phyloP scores from a whole-genome alignment of 2,113 vertebrate genomes.

The Pollimyrus isidori region DNA sequence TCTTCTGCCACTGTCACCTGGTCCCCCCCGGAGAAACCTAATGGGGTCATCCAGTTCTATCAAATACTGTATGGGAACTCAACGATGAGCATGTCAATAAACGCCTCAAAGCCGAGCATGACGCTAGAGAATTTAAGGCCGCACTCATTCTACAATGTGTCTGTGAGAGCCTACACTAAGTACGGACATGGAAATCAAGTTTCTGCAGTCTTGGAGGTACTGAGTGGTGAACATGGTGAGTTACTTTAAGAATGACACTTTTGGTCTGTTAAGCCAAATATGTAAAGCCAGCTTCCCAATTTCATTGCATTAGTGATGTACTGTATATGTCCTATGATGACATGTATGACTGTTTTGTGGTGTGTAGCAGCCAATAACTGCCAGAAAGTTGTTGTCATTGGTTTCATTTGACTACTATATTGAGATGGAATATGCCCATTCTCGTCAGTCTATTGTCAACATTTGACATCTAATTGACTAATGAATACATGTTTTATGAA shows the following conservation, averaged over 20 bases:
- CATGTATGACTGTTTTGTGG: neutral
- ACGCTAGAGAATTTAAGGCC: constrained; percentile 68
- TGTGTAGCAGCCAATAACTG: neutral
- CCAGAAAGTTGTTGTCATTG: neutral
- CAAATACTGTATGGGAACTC: constrained; percentile 70
- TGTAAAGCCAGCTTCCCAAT: neutral
- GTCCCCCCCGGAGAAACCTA: constrained; percentile 78
- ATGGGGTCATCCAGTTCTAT: constrained; percentile 76
- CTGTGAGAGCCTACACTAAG: constrained; percentile 74
- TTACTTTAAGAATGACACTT: constrained; percentile 23
- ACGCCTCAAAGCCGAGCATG: constrained; percentile 59
- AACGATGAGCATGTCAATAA: constrained; percentile 53
- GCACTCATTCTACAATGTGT: constrained; percentile 78
- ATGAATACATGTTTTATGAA: neutral
- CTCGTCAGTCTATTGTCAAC: neutral
- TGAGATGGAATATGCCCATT: neutral
- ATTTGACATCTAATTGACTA: neutral
- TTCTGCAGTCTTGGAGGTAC: constrained; percentile 66
- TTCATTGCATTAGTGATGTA: neutral
- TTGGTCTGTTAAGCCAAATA: neutral
- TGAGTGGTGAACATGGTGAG: constrained; percentile 85
- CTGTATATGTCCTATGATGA: neutral
- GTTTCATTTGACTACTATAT: neutral
- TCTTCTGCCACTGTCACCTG: constrained; percentile 70
- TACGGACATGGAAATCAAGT: constrained; percentile 78